Evolutionary conservation across 64 coral and sea anemone species (phyloP), one percentile per base, ranked within the genome.

Genomic region (Pocillopora verrucosa): DNA sequence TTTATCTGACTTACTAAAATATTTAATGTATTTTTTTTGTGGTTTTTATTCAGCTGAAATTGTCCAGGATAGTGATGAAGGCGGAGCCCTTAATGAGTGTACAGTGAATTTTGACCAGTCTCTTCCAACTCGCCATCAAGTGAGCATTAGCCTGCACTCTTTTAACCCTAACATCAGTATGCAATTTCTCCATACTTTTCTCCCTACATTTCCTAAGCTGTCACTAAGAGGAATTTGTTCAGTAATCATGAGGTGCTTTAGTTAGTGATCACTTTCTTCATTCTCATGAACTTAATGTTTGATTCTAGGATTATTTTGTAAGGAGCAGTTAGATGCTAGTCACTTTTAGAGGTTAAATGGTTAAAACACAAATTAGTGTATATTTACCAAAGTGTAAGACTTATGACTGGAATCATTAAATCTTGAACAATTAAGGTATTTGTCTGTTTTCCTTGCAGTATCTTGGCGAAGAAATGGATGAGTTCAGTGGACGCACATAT

Each of bases 401-500:
- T 22, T 19, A 67, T 20, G 17, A 67, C 64, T 67, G 16, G 16
- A 67, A 16, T 0, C 22, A 67, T 5, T 67, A 16, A 5, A 20
- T 67, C 16, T 67, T 16, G 16, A 11, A 26, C 22, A 10, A 69
- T 2, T 1, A 69, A 69, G 67, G n/a, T 24, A 20, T 1, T 24
- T 11, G 10, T 70, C 61, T 79, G 74, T 92, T 80, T 36, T 67
- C 5, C 87, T 60, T 41, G 15, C 38, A 96, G 95, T 96, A 96
- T 93, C 92, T 96, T 84, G 95, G 95, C 11, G 91, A 96, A 20
- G 95, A 96, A 26, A 96, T 96, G 95, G 95, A 96, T 83, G 95
- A 96, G 75, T 96, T 96, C 58, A 96, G 95, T 88, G 95, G 95
- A n/a, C 86, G 95, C 15, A 96, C 95, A 34, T 89, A 91, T 10